These are phyloP conservation scores for Hydrocynus forskahlii DNA, from an alignment of 2,797 vertebrate genomes.

Conservation along the genomic window DNA sequence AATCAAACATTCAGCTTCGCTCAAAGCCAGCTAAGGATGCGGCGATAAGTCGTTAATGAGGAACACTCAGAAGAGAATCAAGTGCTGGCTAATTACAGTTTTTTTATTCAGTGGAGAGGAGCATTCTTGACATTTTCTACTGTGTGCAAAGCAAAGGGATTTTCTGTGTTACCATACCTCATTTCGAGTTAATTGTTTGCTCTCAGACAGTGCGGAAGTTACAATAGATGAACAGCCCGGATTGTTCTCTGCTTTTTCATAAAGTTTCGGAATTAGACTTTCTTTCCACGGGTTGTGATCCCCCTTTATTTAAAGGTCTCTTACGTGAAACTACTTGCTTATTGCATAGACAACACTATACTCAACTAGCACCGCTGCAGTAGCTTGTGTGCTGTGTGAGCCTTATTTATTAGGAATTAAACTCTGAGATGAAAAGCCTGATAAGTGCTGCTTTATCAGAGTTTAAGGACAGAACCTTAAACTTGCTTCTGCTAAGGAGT, in stretches of 20 bases:
- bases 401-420: conserved; percentile 3
- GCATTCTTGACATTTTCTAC: conserved; percentile 38
- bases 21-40: conserved; percentile 54
- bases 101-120: conserved; percentile 40
- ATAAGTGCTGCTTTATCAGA: conserved; percentile 5
- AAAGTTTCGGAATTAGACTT: conserved; percentile 30
- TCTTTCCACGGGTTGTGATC: conserved; percentile 13
- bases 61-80: conserved; percentile 52
- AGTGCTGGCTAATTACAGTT: conserved; percentile 53
- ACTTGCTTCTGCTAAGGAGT: conserved; percentile 3
- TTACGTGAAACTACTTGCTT: not conserved
- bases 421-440: not conserved
- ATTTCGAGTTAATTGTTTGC: conserved; percentile 35
- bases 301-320: conserved; percentile 31
- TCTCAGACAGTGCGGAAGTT: conserved; percentile 12
- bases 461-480: conserved; percentile 11
- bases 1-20: conserved; percentile 59
- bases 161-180: conserved; percentile 14
- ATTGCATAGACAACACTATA: not conserved
- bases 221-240: conserved; percentile 28
- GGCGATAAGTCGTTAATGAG: conserved; percentile 57
- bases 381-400: not conserved
- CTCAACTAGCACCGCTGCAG: not conserved
- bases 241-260: conserved; percentile 10
- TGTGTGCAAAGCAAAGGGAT: conserved; percentile 28